Conservation (phyloP, 2,113 vertebrate species). For the Syngnathus typhle region DNA sequence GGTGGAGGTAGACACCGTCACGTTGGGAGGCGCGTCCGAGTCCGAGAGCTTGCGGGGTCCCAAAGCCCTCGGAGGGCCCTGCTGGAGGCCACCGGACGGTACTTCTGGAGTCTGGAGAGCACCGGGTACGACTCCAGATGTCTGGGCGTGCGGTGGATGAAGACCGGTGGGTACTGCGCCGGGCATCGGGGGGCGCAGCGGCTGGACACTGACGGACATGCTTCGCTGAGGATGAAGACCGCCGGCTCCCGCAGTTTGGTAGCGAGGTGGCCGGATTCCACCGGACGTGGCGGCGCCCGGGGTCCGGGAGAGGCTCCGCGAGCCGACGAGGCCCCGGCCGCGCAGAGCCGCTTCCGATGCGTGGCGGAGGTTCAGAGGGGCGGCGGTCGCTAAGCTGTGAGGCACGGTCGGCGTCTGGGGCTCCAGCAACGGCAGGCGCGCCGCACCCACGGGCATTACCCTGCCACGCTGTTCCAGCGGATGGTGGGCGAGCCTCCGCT, state of each 20-base stretch:
- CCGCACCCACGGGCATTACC: conserved; percentile 45
- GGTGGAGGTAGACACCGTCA: conserved; percentile 99
- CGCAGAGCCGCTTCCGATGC: conserved; percentile 55
- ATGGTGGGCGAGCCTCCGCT: conserved; percentile 49
- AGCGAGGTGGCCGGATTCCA: conserved; percentile 17
- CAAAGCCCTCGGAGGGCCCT: conserved; percentile 73
- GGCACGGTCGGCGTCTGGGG: conserved; percentile 47
- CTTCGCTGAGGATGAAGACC: not conserved
- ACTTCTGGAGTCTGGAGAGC: not conserved
- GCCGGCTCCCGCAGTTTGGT: conserved; percentile 52
- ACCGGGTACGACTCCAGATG: conserved; percentile 53
- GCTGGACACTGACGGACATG: conserved; percentile 63
- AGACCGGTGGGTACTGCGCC: conserved; percentile 51
- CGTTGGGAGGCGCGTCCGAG: conserved; percentile 93
- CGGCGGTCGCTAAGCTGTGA: conserved; percentile 72
- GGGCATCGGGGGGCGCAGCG: conserved; percentile 34
- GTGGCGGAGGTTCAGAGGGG: conserved; percentile 60
- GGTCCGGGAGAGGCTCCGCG: conserved; percentile 55
- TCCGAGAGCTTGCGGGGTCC: conserved; percentile 89
- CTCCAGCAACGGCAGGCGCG: conserved; percentile 55
- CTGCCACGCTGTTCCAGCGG: conserved; percentile 40
- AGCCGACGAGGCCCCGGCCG: conserved; percentile 34
- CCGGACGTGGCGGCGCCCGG: conserved; percentile 59
- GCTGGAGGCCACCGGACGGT: conserved; percentile 62
- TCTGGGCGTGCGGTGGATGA: conserved; percentile 44